Evolutionary conservation across 1,140 invertebrate genomes (phyloP).

Genomic region (Dendrolimus kikuchii): DNA sequence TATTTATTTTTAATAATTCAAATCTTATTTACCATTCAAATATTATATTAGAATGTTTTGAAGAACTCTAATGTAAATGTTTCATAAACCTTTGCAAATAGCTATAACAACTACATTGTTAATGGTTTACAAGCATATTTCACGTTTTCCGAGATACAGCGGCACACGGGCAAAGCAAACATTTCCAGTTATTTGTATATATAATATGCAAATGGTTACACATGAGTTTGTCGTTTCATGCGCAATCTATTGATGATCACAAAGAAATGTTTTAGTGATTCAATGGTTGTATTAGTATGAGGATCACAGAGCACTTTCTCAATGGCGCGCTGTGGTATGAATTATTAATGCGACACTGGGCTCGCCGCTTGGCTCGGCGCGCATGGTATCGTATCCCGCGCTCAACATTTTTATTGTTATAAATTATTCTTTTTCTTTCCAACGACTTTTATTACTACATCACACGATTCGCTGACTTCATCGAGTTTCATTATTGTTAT

Average conservation of each 20-base stretch:
- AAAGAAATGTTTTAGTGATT: conserved; percentile 47
- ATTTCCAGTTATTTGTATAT: conserved; percentile 1
- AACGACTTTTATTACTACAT: conserved; percentile 26
- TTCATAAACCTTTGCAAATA: conserved; percentile 2
- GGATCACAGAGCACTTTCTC: conserved; percentile 66
- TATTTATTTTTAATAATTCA: no score
- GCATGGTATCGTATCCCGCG: conserved; percentile 27
- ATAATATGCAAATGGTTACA: conserved; percentile 2
- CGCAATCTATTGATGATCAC: conserved; percentile 16
- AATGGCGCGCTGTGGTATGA: conserved; percentile 61
- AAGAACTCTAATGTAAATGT: conserved; percentile 2
- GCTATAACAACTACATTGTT: no score
- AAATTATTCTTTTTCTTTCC: conserved; percentile 38
- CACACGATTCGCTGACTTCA: conserved; percentile 22
- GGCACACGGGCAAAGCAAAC: neutral
- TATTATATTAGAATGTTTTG: no score
- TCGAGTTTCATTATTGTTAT: conserved; percentile 9
- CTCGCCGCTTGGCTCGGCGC: conserved; percentile 12
- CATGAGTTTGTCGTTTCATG: conserved; percentile 10
- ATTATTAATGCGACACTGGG: conserved; percentile 48
- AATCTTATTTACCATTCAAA: no score
- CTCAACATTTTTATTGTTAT: conserved; percentile 36
- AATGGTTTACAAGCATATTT: no score
- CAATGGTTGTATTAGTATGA: conserved; percentile 58
- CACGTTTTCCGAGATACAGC: neutral